phyloP scores from a whole-genome alignment of 2,888 invertebrate species.

The Trichogramma evanescens region DNA sequence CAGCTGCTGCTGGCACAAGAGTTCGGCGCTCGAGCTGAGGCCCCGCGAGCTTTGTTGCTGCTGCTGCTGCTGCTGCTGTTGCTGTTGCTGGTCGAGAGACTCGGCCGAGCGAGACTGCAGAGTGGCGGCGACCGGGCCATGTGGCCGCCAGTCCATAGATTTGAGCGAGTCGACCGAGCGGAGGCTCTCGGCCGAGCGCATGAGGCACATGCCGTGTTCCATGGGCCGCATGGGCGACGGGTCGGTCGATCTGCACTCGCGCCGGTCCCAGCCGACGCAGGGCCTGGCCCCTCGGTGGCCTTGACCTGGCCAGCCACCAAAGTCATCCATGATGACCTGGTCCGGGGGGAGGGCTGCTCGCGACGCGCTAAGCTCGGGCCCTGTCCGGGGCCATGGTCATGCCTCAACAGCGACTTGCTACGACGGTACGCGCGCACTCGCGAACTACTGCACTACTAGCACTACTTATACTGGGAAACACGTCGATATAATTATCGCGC shows the following conservation, averaged over 20 bases:
- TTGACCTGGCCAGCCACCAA: conserved; percentile 33
- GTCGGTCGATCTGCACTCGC: conserved; percentile 42
- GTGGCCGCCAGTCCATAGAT: conserved; percentile 41
- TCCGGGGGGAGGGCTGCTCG: too few relatives aligned
- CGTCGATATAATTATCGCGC: neutral
- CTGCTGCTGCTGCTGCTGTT: neutral
- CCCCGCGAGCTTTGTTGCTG: neutral
- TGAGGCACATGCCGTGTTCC: conserved; percentile 10
- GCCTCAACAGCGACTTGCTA: neutral
- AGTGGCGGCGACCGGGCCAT: conserved; percentile 30
- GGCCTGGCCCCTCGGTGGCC: conserved; percentile 21
- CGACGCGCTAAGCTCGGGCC: conserved; percentile 26
- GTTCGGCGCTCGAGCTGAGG: conserved; percentile 11
- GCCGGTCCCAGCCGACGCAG: conserved; percentile 42
- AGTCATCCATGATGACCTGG: too few relatives aligned
- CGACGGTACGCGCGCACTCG: neutral
- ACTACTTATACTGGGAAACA: too few relatives aligned
- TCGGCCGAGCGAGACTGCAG: conserved; percentile 16
- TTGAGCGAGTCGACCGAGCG: conserved; percentile 45
- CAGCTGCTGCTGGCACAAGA: conserved; percentile 29
- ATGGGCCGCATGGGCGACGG: conserved; percentile 42
- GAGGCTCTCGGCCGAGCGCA: conserved; percentile 42
- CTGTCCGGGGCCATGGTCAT: conserved; percentile 37
- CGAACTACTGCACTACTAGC: neutral
- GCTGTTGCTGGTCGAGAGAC: neutral